Evolutionary conservation across 2,797 vertebrate species (phyloP), one percentile per base, ranked within the genome.

Genomic region (Acipenser transmontanus): DNA sequence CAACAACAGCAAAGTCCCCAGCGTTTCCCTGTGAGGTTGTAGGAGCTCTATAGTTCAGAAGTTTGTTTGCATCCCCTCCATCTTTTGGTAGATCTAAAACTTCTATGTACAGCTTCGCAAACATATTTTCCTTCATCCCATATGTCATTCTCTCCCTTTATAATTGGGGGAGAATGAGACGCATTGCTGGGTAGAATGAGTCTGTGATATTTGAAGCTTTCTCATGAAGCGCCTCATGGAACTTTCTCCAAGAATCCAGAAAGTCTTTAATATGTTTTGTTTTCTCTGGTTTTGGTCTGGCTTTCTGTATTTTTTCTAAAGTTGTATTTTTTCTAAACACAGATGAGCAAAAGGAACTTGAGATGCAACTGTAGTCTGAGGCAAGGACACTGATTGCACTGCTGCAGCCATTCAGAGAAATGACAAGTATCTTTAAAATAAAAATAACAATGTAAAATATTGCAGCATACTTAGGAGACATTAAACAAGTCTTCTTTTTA

Each of bases 131-230:
- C 81, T 99, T 99, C 76, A 99, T 98, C 62, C 97, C 95, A 6
- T 99, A 99, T 0, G 97, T 95, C 92, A 98, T 92, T 57, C 97
- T 89, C 74, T 98, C 95, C 72, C 97, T 88, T 73, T 99, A 97
- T 62, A 95, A 71, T 3, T 93, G 78, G 0, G 97, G 97, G 8
- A 99, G 91, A 50, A 98, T 90, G 69, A 99, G 96, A 47, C 97
- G 90, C 91, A 99, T 95, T 0, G 97, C 93, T 9, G 94, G 91
- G 68, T 97, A 99, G 81, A 99, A 99, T 1, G 97, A 98, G 84
- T 99, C 97, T 1, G 83, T 82, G 8, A 93, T 89, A 0, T 83
- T 79, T 56, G 86, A 87, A 14, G 86, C 77, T 20, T 91, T 88
- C 72, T 93, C 89, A 85, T 99, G 94, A 77, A 98, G 91, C 0